These are phyloP conservation scores for Lerista edwardsae DNA, from an alignment of 2,797 vertebrate genomes.

Conservation along the genomic window DNA sequence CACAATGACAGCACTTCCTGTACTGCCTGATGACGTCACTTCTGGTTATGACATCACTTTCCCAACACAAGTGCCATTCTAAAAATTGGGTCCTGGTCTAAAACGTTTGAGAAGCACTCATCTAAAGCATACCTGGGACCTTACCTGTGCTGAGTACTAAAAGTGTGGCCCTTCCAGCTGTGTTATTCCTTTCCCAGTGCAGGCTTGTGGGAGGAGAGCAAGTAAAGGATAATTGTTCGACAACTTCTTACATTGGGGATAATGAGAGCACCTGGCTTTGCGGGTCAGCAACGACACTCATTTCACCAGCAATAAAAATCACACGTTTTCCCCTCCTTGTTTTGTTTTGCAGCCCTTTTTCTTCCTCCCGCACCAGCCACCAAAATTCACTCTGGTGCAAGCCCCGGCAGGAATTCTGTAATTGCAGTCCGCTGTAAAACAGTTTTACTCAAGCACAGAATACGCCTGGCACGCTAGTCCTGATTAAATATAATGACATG, in stretches of 20 bases:
- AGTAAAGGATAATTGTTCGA: not conserved
- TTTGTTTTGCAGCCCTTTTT: not conserved
- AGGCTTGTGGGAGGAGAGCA: not conserved
- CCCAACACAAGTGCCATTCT: no score
- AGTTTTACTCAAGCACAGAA: slow-evolving; percentile 55
- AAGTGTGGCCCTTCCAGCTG: not conserved
- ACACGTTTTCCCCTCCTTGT: slow-evolving; percentile 50
- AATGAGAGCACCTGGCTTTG: slow-evolving; percentile 37
- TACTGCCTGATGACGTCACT: no score
- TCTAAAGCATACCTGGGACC: no score
- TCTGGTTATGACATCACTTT: no score
- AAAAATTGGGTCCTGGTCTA: no score
- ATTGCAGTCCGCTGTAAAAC: slow-evolving; percentile 44
- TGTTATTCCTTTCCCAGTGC: not conserved
- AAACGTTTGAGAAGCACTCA: no score
- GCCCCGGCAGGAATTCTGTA: slow-evolving; percentile 41
- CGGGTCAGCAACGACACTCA: slow-evolving; percentile 11
- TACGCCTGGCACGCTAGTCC: slow-evolving; percentile 51
- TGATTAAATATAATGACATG: not conserved
- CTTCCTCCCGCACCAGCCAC: not conserved
- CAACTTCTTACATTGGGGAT: not conserved
- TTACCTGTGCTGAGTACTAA: not conserved
- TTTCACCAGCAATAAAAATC: slow-evolving; percentile 63
- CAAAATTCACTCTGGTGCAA: slow-evolving; percentile 42
- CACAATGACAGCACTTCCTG: no score